Percentiles rank a stretch among this genome's conserved stretches.
Evolutionary conservation across 2,797 vertebrate species (phyloP).

Genomic region (Eremophila alpestris): DNA sequence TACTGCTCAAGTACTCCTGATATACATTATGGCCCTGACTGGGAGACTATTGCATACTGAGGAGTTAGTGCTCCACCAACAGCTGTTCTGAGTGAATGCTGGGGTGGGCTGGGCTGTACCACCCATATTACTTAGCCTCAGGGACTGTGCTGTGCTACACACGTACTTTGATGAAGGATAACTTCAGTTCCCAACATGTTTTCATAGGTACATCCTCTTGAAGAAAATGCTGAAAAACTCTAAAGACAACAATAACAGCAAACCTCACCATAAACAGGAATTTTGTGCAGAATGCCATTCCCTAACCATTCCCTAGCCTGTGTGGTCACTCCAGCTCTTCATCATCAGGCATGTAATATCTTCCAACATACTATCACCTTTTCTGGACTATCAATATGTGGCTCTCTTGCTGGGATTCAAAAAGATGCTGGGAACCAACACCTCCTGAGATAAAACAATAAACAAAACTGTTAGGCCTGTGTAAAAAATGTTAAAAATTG

Average conservation of each 20-base stretch:
- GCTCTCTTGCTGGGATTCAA: not conserved
- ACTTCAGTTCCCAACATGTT: not conserved
- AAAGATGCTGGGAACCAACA: not conserved
- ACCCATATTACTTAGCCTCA: not conserved
- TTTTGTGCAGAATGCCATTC: not conserved
- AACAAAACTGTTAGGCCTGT: not conserved
- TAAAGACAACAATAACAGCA: accelerated
- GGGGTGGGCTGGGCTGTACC: not conserved
- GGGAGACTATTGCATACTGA: too few species aligned
- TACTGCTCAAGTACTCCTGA: not conserved
- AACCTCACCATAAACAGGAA: accelerated
- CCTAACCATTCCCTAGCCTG: not conserved
- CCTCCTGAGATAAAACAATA: not conserved
- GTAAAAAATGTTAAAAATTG: not conserved
- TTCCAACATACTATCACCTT: not conserved
- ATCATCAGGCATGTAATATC: not conserved
- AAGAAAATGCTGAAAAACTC: not conserved
- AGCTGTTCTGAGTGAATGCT: not conserved
- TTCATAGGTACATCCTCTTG: not conserved
- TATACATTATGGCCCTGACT: not conserved
- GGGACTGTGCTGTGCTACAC: not conserved
- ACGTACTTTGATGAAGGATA: not conserved
- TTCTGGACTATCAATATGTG: not conserved
- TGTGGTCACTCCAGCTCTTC: not conserved
- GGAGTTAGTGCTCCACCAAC: not conserved